A percentile compares a stretch with the other conserved stretches of the same genome.
phyloP scores from a whole-genome alignment of 2,113 vertebrate species.

The Phoxinus phoxinus region DNA sequence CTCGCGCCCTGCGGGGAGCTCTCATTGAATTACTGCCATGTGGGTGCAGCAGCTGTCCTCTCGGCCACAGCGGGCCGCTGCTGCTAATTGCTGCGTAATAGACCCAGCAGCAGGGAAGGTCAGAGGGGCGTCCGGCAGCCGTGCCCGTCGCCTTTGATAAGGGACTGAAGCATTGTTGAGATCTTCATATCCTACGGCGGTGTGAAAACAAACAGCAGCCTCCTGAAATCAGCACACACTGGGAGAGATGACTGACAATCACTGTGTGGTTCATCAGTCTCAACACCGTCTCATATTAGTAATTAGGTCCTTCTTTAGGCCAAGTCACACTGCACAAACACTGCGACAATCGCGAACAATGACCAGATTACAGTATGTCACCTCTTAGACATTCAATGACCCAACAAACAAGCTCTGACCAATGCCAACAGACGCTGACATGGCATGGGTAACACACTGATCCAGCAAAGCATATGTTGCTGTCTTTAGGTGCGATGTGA shows the following conservation, averaged over 20 bases:
- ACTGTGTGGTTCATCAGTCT: not conserved
- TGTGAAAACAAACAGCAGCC: conserved; percentile 18
- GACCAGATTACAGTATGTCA: too few species aligned
- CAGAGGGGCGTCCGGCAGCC: conserved; percentile 75
- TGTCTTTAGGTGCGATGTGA: too few species aligned
- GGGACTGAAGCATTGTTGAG: conserved; percentile 1
- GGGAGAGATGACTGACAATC: conserved; percentile 1
- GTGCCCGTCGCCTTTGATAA: conserved; percentile 74
- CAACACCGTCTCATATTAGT: too few species aligned
- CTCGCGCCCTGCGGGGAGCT: conserved; percentile 72
- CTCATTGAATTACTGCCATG: conserved; percentile 91
- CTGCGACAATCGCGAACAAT: too few species aligned
- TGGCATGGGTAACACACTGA: too few species aligned
- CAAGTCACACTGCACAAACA: too few species aligned
- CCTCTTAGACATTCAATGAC: too few species aligned
- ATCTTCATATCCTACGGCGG: not conserved
- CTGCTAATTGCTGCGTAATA: conserved; percentile 94
- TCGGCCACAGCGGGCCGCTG: conserved; percentile 79
- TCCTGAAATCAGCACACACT: not conserved
- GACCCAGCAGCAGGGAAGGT: conserved; percentile 87
- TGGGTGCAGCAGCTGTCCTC: conserved; percentile 87
- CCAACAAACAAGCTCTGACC: too few species aligned
- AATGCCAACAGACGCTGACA: too few species aligned
- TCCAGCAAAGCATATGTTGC: too few species aligned
- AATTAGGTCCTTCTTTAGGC: not conserved